These are phyloP conservation scores for Diabrotica virgifera DNA, from an alignment of 1,140 invertebrate genomes.

Conservation along the genomic window DNA sequence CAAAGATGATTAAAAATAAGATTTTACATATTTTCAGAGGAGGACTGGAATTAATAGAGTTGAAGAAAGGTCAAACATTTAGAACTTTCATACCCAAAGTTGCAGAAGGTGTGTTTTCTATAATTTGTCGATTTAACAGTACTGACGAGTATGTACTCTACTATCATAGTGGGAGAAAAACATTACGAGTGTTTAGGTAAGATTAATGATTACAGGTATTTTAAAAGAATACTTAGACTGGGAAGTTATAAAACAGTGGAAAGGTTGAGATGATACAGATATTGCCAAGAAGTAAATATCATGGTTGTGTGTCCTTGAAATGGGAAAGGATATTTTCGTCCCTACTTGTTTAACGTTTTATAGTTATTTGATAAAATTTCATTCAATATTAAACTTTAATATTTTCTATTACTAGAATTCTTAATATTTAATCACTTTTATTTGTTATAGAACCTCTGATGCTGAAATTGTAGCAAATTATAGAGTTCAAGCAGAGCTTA, in stretches of 20 bases:
- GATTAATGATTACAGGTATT: neutral
- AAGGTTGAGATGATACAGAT: too few relatives aligned
- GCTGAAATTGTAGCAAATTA: constrained; percentile 91
- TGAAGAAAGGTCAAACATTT: constrained; percentile 78
- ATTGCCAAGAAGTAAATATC: too few relatives aligned
- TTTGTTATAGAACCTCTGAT: constrained; percentile 66
- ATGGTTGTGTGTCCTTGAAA: too few relatives aligned
- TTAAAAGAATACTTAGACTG: too few relatives aligned
- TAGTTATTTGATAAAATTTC: too few relatives aligned
- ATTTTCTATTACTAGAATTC: neutral
- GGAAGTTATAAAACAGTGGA: too few relatives aligned
- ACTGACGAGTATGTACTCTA: constrained; percentile 95
- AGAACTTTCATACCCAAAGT: constrained; percentile 87
- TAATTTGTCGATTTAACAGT: constrained; percentile 90
- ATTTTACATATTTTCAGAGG: constrained; percentile 58
- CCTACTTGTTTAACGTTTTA: too few relatives aligned
- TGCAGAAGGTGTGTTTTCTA: constrained; percentile 95
- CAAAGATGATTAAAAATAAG: too few relatives aligned
- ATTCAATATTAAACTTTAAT: too few relatives aligned
- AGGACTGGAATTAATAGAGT: constrained; percentile 85
- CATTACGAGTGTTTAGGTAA: constrained; percentile 84
- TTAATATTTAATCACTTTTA: neutral
- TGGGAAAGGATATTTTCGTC: too few relatives aligned
- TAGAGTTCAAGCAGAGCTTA: constrained; percentile 87
- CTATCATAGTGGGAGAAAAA: constrained; percentile 93